Percentiles rank a stretch among this genome's conserved stretches.
Conservation (phyloP, 2,113 vertebrate species). For the Phycodurus eques region DNA sequence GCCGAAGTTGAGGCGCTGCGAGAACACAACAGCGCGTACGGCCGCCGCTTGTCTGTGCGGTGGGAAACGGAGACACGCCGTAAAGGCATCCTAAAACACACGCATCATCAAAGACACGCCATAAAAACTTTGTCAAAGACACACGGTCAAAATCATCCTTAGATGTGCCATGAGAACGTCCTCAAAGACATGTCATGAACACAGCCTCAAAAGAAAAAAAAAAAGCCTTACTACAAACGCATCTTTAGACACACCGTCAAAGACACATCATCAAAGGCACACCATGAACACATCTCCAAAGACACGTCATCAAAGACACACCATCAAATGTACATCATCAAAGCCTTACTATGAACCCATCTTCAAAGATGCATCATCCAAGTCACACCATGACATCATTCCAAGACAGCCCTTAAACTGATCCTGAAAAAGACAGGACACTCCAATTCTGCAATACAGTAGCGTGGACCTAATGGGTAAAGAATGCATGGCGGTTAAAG, state of each 20-base stretch:
- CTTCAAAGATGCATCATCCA: too few relatives aligned
- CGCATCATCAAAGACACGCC: not conserved
- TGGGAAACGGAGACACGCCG: not conserved
- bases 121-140: not conserved
- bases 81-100: not conserved
- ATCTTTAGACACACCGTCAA: not conserved
- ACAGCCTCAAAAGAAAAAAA: too few relatives aligned
- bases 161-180: too few relatives aligned
- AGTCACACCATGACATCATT: not conserved
- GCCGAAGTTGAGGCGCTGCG: constrained; percentile 10
- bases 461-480: too few relatives aligned
- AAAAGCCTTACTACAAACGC: not conserved
- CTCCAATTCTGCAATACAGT: too few relatives aligned
- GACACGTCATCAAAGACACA: not conserved
- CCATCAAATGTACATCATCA: not conserved
- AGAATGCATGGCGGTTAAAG: too few relatives aligned
- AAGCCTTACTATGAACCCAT: too few relatives aligned
- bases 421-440: too few relatives aligned
- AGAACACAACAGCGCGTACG: constrained; percentile 21
- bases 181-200: too few relatives aligned
- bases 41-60: not conserved
- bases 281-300: not conserved
- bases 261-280: too few relatives aligned
- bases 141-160: too few relatives aligned
- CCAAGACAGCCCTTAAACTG: not conserved